A percentile compares a stretch with the other conserved stretches of the same genome.
These are phyloP conservation scores for Cebidichthys violaceus DNA, from an alignment of 2,113 vertebrate genomes.

Conservation along the genomic window DNA sequence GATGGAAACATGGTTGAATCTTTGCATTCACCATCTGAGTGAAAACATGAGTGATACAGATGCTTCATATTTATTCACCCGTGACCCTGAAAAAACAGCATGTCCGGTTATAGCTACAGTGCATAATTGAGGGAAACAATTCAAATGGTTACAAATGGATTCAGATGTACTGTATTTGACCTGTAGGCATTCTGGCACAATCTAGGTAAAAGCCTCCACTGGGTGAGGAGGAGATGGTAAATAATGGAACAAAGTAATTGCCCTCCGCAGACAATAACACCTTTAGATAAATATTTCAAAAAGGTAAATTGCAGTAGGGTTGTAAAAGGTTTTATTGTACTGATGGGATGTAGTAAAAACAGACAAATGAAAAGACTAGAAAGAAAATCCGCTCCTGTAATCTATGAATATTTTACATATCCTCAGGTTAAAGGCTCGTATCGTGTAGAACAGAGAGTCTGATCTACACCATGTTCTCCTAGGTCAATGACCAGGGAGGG, in stretches of 20 bases:
- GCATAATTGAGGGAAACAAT: constrained; percentile 72
- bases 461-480: constrained; percentile 57
- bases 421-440: constrained; percentile 75
- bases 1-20: constrained; percentile 3
- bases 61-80: constrained; percentile 55
- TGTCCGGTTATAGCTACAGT: constrained; percentile 51
- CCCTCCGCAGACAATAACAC: constrained; percentile 82
- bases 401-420: constrained; percentile 84
- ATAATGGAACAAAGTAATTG: constrained; percentile 86
- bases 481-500: constrained; percentile 47
- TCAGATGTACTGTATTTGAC: constrained; percentile 63
- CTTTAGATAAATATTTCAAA: constrained; percentile 85
- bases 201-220: constrained; percentile 75
- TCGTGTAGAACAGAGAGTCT: constrained; percentile 56
- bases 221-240: constrained; percentile 72
- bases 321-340: constrained; percentile 84
- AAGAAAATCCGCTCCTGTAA: constrained; percentile 59
- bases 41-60: constrained; percentile 31
- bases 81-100: constrained; percentile 49
- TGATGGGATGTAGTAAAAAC: constrained; percentile 76
- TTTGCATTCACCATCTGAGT: constrained; percentile 14
- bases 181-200: constrained; percentile 51
- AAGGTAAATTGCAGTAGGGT: constrained; percentile 76
- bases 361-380: constrained; percentile 78
- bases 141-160: constrained; percentile 74